These are phyloP conservation scores for Bolinopsis microptera DNA, from an alignment of 37 sponge, comb jelly and placozoan genomes.

Conservation along the genomic window DNA sequence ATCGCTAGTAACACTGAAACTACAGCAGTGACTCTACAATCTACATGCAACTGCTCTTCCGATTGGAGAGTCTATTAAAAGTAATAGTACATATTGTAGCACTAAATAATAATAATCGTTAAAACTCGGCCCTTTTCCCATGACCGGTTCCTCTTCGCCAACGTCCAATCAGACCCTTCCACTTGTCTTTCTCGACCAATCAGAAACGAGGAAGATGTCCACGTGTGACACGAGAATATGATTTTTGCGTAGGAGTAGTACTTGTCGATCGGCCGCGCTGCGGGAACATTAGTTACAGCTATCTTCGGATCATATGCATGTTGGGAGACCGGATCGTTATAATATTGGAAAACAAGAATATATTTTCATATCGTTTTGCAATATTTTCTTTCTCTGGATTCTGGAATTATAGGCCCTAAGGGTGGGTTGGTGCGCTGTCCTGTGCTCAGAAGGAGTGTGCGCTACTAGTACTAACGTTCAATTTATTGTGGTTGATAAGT, in stretches of 20 bases:
- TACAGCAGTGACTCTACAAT: too few relatives aligned
- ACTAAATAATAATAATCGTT: too few relatives aligned
- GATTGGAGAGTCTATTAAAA: neutral
- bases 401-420: neutral
- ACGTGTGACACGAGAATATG: neutral
- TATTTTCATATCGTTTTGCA: neutral
- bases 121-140: neutral
- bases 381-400: neutral
- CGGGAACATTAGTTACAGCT: neutral
- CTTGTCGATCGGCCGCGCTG: neutral
- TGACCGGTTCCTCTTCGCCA: neutral
- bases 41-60: too few relatives aligned
- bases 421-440: too few relatives aligned
- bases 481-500: too few relatives aligned
- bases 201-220: neutral
- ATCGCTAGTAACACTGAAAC: too few relatives aligned
- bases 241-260: neutral
- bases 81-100: neutral
- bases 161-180: neutral
- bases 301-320: neutral
- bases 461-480: too few relatives aligned
- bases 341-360: neutral
- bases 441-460: too few relatives aligned
- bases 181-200: neutral
- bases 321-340: neutral